Evolutionary conservation across 2,797 vertebrate genomes (phyloP).

Genomic region (Florisuga fusca): DNA sequence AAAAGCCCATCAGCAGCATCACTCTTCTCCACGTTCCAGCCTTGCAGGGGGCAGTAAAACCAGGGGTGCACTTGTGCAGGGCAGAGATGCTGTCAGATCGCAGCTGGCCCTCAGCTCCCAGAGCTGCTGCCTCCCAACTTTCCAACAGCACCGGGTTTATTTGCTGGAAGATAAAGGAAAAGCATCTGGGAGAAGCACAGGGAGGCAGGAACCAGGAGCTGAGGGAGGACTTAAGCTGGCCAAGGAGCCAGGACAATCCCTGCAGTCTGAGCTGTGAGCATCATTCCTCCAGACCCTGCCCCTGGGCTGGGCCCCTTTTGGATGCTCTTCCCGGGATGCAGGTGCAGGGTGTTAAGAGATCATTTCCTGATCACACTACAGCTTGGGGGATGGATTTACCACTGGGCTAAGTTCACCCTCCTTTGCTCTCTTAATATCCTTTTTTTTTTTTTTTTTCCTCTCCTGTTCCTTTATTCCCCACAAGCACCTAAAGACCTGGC

Average conservation of each 20-base stretch:
- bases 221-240: background rate
- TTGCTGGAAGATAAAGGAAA: background rate
- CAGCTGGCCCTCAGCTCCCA: background rate
- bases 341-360: conserved; percentile 67
- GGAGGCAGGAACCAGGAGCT: conserved; percentile 25
- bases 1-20: background rate
- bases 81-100: background rate
- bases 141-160: background rate
- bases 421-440: background rate
- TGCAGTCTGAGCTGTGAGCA: background rate
- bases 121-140: fast-evolving
- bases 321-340: conserved; percentile 63
- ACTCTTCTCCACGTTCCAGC: background rate
- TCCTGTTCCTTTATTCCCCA: background rate
- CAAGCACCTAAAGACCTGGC: background rate
- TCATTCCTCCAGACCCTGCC: background rate
- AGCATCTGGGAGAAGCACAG: conserved; percentile 3
- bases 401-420: background rate
- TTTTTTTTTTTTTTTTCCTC: background rate
- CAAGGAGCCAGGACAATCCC: background rate
- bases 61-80: fast-evolving
- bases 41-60: fast-evolving
- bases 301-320: conserved; percentile 52
- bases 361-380: conserved; percentile 59
- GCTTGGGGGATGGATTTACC: conserved; percentile 67